Evolutionary conservation across 2,888 invertebrate species (phyloP).

Genomic region (Heliconius hortense): DNA sequence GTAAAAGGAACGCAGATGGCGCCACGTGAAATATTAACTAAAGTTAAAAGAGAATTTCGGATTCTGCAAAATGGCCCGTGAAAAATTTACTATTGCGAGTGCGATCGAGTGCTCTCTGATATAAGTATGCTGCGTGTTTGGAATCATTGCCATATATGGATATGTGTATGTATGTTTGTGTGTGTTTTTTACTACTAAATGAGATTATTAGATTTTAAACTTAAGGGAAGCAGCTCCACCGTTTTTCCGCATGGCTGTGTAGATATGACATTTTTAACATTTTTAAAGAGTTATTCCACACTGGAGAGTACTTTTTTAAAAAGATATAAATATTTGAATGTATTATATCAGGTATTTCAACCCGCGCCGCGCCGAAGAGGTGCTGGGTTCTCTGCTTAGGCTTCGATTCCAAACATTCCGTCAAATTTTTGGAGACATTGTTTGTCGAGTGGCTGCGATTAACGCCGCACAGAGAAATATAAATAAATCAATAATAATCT

Average conservation of each 20-base stretch:
- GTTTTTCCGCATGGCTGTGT: neutral
- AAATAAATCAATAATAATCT: neutral
- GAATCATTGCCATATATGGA: constrained; percentile 30
- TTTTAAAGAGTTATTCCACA: too few species aligned
- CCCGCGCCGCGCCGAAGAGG: too few species aligned
- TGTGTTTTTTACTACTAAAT: neutral
- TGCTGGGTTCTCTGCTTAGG: too few species aligned
- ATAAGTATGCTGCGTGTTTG: constrained; percentile 30
- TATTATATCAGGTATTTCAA: too few species aligned
- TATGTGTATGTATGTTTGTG: neutral
- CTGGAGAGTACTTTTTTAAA: too few species aligned
- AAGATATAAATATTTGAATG: too few species aligned
- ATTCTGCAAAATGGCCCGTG: constrained; percentile 58
- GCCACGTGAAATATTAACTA: constrained; percentile 73
- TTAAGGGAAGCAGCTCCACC: neutral
- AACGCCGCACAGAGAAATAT: neutral
- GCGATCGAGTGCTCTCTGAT: constrained; percentile 43
- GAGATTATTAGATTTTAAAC: neutral
- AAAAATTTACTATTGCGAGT: constrained; percentile 68
- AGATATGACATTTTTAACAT: too few species aligned
- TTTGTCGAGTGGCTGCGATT: neutral
- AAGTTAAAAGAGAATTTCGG: constrained; percentile 66
- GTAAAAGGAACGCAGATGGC: constrained; percentile 68
- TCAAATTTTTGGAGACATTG: neutral
- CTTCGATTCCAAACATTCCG: neutral